phyloP scores from a whole-genome alignment of 1,140 invertebrate genomes.

The Drosophila arawakana region DNA sequence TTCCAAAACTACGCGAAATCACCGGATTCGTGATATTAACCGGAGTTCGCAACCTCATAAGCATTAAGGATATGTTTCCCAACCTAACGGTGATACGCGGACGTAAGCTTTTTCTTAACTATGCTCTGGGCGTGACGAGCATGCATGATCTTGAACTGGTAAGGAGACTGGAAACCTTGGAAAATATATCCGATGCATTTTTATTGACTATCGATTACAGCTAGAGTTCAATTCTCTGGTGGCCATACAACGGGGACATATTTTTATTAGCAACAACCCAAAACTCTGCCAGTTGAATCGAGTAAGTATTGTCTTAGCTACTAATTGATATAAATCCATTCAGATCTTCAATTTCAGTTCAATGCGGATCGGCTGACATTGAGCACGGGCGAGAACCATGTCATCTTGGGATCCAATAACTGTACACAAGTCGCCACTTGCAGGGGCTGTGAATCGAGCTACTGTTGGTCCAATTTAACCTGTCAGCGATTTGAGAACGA shows the following conservation, averaged over 20 bases:
- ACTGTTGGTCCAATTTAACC: constrained; percentile 70
- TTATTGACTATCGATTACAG: constrained; percentile 39
- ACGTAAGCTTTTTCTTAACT: constrained; percentile 93
- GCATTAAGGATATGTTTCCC: constrained; percentile 94
- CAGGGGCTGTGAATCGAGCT: constrained; percentile 55
- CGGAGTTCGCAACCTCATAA: constrained; percentile 91
- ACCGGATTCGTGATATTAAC: constrained; percentile 87
- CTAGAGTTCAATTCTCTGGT: constrained; percentile 68
- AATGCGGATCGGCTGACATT: constrained; percentile 76
- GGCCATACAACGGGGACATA: constrained; percentile 76
- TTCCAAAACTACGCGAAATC: constrained; percentile 85
- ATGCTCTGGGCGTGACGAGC: constrained; percentile 91
- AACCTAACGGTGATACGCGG: constrained; percentile 97
- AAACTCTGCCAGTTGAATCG: constrained; percentile 69
- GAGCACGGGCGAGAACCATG: constrained; percentile 63
- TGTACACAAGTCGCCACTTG: constrained; percentile 57
- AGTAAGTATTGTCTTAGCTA: constrained; percentile 35
- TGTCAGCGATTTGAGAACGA: constrained; percentile 79
- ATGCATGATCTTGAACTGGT: constrained; percentile 70
- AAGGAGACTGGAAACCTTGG: constrained; percentile 5
- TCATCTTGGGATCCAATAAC: constrained; percentile 42
- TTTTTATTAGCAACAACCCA: constrained; percentile 65
- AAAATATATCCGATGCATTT: not conserved
- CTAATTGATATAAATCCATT: not conserved
- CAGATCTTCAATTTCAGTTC: constrained; percentile 41